phyloP scores from a whole-genome alignment of 2,797 vertebrate species.

The Thaleichthys pacificus region DNA sequence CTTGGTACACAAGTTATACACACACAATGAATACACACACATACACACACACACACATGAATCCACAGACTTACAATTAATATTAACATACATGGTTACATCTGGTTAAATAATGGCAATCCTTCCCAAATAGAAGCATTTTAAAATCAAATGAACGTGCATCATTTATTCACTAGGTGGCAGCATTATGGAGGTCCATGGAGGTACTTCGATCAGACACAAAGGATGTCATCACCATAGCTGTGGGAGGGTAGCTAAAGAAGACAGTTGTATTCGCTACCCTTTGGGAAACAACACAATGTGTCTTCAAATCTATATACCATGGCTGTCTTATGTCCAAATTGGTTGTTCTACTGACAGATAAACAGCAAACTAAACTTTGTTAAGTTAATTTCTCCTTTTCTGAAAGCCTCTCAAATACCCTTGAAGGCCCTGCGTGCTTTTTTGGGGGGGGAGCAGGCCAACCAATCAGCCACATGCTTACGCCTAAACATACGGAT shows the following conservation, averaged over 20 bases:
- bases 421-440: neutral
- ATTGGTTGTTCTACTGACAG: neutral
- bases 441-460: neutral
- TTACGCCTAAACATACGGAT: neutral
- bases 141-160: neutral
- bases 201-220: slow-evolving; percentile 30
- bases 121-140: too few species aligned
- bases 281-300: slow-evolving; percentile 29
- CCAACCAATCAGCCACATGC: neutral
- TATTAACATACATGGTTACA: too few species aligned
- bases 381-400: neutral
- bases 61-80: neutral
- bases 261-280: slow-evolving; percentile 50
- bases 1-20: slow-evolving; percentile 6
- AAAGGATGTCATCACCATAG: slow-evolving; percentile 65
- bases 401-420: too few species aligned
- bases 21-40: neutral
- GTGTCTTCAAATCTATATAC: neutral
- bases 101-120: neutral
- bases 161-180: slow-evolving; percentile 36
- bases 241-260: slow-evolving; percentile 51
- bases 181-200: neutral
- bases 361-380: neutral
- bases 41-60: neutral
- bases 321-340: too few species aligned